Base-by-base conservation (phyloP, 2,888 invertebrate species). In the Bombylius major region DNA sequence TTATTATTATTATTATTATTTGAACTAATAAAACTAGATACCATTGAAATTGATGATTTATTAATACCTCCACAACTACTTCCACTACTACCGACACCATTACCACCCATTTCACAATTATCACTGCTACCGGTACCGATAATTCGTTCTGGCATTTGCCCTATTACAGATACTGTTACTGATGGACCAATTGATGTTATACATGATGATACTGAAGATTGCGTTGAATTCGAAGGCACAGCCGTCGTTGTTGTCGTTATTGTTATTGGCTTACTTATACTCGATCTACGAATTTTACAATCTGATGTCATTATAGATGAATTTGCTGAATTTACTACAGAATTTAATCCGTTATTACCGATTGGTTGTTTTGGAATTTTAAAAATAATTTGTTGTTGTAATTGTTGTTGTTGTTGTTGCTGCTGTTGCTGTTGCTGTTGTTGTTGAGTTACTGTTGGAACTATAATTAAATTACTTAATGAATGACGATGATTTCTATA, bases 391-490 rank as follows among this genome's bases (percentile, higher is more conserved):
- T 55, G 55, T 47, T 70, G 71, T 3, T 69, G 65, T 59, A 69
- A 69, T 50, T 71, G 70, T 46, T 70, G 71, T 3, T 69, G 65
- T 59, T 70, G 70, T 49, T 71, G 70, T 7, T 7, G 68, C 66
- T n/a, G 70, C 68, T 45, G 67, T 66, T 51, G 70, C 47, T 70
- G 71, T 3, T 69, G 65, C 42, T 70, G 71, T 3, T 68, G 65
- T 59, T 70, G 70, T 49, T 71, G 70, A 6, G 68, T 66, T n/a
- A 69, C 69, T 44, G 67, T 66, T 51, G 70, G 62, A 6, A 71
- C 68, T 47, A 70, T 65, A 59, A 70, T 72, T 50, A 73, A 62
- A 64, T 72, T 74, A 56, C 70, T 74, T 1, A 74, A 60, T n/a
- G 73, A 73, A 31, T 72, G 61, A 13, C 62, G 58, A 57, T 62